Conservation (phyloP, 37 sponge, comb jelly and placozoan species). For the Crambe crambe region DNA sequence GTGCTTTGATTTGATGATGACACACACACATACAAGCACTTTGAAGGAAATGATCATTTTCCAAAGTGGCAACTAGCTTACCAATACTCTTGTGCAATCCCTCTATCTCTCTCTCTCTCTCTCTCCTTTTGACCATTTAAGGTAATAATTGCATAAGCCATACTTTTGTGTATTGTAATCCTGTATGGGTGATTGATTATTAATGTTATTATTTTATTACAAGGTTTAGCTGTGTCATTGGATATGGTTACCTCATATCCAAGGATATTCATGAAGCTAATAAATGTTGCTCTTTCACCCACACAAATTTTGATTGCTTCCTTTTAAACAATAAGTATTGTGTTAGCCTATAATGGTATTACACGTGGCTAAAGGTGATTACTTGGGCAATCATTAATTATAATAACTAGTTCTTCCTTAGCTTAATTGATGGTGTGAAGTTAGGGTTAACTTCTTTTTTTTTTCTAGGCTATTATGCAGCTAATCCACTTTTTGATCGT, state of each 20-base stretch:
- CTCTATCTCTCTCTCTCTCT: slow-evolving; percentile 7
- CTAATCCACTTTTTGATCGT: too few relatives aligned
- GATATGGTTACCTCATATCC: too few relatives aligned
- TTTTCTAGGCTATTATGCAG: neutral
- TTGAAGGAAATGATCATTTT: too few relatives aligned
- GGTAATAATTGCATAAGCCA: neutral
- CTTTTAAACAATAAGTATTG: too few relatives aligned
- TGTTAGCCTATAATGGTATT: too few relatives aligned
- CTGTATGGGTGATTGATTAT: neutral
- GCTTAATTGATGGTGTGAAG: neutral
- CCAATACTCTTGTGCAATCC: neutral
- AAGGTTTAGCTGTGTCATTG: neutral
- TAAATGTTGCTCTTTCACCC: neutral
- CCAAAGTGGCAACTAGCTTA: neutral
- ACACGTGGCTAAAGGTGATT: too few relatives aligned
- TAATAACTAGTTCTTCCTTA: neutral
- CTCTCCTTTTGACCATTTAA: neutral
- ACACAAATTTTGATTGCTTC: neutral
- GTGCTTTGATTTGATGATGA: neutral
- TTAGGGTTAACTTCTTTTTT: neutral
- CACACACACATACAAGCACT: too few relatives aligned
- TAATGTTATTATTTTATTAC: too few relatives aligned
- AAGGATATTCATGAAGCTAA: too few relatives aligned
- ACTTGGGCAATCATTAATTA: too few relatives aligned
- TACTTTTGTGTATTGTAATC: neutral